Evolutionary conservation across 2,888 invertebrate species (phyloP), one percentile per base, ranked within the genome.

Genomic region (Andricus curvator): DNA sequence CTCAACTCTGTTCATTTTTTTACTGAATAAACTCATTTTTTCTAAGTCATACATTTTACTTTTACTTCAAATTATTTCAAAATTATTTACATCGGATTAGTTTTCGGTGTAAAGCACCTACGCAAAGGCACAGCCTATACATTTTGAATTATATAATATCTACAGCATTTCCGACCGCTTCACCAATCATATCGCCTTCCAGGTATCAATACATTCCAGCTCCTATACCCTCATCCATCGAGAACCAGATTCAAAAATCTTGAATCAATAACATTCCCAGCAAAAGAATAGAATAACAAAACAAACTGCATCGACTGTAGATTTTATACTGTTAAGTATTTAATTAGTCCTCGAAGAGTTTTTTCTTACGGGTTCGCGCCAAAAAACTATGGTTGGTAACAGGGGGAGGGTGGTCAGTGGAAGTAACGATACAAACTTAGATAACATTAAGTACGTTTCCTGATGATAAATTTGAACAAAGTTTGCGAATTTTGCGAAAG

Each of bases 111-210:
- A 25, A 25, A 25, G 25, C 25, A 25, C 25, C 25, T 25, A 25
- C 25, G 25, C 25, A 25, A 25, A 25, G 1, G 25, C 15, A 15
- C 15, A 48, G 15, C 20, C n/a, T 56, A 56, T 25, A 62, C 25
- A 62, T 62, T 25, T 29, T 51, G 51, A 51, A 70, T 70, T 51
- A 37, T 37, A 37, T 17, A 51, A 20, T 20, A 56, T 48, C 51
- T 29, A 51, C 9, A 70, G 15, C 9, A 17, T 51, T 51, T 51
- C 51, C 51, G n/a, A 66, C 67, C 37, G 25, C 48, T 44, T 29
- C 25, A 68, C 68, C 51, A 70, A 70, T 70, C 51, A 70, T 56
- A 20, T 48, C 25, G 68, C 6, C 15, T 68, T 48, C 25, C 68
- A 68, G 13, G 48, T 68, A 68, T 67, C 41, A 41, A 41, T 41